phyloP scores from a whole-genome alignment of 2,113 vertebrate species.

The Bagarius yarrelli region DNA sequence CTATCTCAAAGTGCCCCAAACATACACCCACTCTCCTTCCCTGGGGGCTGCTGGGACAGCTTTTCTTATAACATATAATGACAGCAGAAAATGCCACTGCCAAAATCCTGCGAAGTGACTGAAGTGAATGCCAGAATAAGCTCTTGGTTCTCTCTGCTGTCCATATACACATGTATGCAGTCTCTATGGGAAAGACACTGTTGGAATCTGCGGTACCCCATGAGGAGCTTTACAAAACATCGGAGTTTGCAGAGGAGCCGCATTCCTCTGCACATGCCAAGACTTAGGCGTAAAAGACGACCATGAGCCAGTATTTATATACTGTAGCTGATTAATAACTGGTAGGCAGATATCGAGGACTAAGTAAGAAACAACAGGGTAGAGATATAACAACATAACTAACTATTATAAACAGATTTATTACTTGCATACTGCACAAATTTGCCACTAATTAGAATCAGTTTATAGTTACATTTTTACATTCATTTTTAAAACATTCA shows the following conservation, averaged over 20 bases:
- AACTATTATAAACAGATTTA: neutral
- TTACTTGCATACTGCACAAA: neutral
- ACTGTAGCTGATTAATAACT: neutral
- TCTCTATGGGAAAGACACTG: neutral
- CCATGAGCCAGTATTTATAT: neutral
- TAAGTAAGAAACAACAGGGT: neutral
- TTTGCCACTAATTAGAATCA: neutral
- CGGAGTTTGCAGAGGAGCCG: neutral
- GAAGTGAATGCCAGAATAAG: constrained; percentile 29
- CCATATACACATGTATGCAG: constrained; percentile 26
- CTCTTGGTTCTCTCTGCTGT: neutral
- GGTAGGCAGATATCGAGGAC: neutral
- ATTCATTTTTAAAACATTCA: neutral
- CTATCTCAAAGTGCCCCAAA: constrained; percentile 27
- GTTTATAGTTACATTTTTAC: neutral
- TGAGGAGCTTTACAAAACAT: neutral
- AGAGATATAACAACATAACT: neutral
- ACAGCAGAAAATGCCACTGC: constrained; percentile 37
- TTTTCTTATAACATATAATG: constrained; percentile 42
- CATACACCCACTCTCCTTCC: constrained; percentile 21
- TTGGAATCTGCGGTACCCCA: constrained; percentile 28
- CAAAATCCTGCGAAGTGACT: constrained; percentile 13
- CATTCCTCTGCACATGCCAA: neutral
- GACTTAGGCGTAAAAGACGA: neutral
- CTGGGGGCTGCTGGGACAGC: constrained; percentile 18